Conservation (phyloP, 1,140 invertebrate genomes). For the Aphaenogaster rudis region DNA sequence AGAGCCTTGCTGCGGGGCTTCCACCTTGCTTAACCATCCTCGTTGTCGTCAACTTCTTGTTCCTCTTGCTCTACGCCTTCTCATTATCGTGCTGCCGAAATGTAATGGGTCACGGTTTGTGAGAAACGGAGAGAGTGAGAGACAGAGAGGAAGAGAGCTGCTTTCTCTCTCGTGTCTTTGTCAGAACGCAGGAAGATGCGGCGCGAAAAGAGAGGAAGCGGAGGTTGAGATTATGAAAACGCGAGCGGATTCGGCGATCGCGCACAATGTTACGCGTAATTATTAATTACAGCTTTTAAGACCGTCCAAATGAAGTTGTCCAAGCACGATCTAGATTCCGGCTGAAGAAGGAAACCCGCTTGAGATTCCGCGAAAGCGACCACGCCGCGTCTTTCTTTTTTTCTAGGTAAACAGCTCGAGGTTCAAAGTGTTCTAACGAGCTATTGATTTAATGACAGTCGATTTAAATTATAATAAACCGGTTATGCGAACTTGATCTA, state of each 20-base stretch:
- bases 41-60: constrained; percentile 39
- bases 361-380: neutral
- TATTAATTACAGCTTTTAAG: constrained; percentile 40
- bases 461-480: constrained; percentile 65
- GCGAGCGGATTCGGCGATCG: neutral
- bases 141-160: neutral
- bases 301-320: neutral
- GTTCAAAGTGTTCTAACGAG: constrained; percentile 55
- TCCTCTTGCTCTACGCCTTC: constrained; percentile 62
- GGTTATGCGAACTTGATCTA: constrained; percentile 45
- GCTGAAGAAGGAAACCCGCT: neutral
- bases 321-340: neutral
- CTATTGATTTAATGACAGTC: constrained; percentile 47
- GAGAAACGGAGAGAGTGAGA: constrained; percentile 8
- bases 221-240: neutral
- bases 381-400: neutral
- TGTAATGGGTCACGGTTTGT: constrained; percentile 67
- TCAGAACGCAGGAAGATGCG: neutral
- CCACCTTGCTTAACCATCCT: constrained; percentile 33
- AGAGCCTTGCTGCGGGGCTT: constrained; percentile 28
- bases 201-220: neutral
- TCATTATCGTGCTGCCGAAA: constrained; percentile 73
- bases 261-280: neutral
- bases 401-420: constrained; percentile 26
- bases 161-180: neutral